Evolutionary conservation across 2,797 vertebrate species (phyloP).

Genomic region (Esox masquinongy): DNA sequence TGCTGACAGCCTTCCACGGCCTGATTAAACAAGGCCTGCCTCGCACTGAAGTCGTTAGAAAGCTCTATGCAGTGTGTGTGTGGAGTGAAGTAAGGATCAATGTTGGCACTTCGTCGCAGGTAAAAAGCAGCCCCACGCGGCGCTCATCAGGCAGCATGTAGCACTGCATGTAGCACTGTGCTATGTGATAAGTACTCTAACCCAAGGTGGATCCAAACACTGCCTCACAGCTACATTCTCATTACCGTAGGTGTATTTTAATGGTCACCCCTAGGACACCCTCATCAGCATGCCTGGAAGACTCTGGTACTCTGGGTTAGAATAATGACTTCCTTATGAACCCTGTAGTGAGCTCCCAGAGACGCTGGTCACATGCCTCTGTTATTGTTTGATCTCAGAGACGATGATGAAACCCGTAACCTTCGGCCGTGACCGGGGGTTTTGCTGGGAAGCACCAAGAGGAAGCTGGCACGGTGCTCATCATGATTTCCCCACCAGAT

Average conservation of each 20-base stretch:
- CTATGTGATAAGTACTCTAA: neutral
- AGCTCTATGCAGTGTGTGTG: neutral
- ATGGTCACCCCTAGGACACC: neutral
- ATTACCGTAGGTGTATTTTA: neutral
- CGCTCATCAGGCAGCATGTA: neutral
- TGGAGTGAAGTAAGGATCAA: constrained; percentile 1
- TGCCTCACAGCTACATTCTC: neutral
- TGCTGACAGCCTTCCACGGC: constrained; percentile 2
- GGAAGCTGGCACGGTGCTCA: neutral
- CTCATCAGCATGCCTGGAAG: neutral
- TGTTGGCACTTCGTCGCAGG: neutral
- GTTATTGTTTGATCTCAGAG: neutral
- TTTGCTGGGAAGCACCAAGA: neutral
- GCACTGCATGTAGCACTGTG: neutral
- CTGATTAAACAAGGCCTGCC: constrained; percentile 17
- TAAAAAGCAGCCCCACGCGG: neutral
- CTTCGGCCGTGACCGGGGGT: neutral
- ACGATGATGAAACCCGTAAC: neutral
- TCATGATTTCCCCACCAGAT: neutral
- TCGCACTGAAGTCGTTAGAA: neutral
- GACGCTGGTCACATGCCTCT: neutral
- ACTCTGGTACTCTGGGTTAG: neutral
- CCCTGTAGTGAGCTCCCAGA: neutral
- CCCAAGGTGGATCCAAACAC: neutral
- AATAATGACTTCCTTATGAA: neutral